A percentile compares a stretch with the other conserved stretches of the same genome.
Conservation (phyloP, 2,797 vertebrate species). For the Cyprinella venusta region DNA sequence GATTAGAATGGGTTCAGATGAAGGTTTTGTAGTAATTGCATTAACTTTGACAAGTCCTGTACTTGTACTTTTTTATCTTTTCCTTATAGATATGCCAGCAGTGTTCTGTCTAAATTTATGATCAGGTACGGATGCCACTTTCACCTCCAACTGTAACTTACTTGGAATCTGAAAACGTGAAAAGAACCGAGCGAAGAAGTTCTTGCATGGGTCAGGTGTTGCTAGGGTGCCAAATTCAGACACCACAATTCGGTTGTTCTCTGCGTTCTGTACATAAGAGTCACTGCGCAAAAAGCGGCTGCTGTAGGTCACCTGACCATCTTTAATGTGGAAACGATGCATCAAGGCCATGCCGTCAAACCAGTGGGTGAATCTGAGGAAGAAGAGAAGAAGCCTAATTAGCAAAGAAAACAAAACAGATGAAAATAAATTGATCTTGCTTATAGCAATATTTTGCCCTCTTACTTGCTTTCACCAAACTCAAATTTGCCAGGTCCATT, state of each 20-base stretch:
- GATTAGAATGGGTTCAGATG: conserved; percentile 28
- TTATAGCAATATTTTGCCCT: neutral
- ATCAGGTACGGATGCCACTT: neutral
- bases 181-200: conserved; percentile 87
- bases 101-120: neutral
- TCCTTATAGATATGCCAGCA: neutral
- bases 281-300: conserved; percentile 88
- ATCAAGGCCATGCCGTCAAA: conserved; percentile 95
- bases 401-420: conserved; percentile 2
- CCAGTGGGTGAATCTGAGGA: conserved; percentile 88
- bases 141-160: conserved; percentile 66
- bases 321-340: conserved; percentile 87
- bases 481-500: conserved; percentile 93
- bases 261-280: conserved; percentile 80
- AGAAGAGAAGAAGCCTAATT: neutral
- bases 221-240: conserved; percentile 91
- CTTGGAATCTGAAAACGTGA: conserved; percentile 83
- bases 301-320: conserved; percentile 84
- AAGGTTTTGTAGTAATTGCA: neutral
- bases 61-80: neutral
- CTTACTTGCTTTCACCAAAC: conserved; percentile 80
- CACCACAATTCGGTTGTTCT: conserved; percentile 83
- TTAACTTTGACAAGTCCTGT: neutral
- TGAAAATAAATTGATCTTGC: neutral
- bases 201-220: conserved; percentile 93